phyloP scores from a whole-genome alignment of 2,888 invertebrate genomes.

The Pristionchus exspectatus region DNA sequence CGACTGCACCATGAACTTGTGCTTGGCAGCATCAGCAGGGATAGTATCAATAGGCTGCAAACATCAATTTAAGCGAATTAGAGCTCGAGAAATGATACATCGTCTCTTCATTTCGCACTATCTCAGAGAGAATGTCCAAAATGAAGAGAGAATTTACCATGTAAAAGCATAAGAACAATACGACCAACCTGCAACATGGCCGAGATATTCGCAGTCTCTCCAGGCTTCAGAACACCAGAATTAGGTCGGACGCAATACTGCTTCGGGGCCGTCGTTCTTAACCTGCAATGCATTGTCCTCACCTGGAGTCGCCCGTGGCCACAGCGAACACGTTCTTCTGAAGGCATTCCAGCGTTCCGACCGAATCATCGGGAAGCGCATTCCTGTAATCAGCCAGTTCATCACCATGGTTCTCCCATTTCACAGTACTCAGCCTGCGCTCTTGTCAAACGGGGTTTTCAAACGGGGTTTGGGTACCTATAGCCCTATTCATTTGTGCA shows the following conservation, averaged over 20 bases:
- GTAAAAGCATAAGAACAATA: not conserved
- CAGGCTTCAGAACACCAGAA: constrained; percentile 86
- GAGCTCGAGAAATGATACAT: too few species aligned
- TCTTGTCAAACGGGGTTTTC: too few species aligned
- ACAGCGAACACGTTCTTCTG: constrained; percentile 74
- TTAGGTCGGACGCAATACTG: constrained; percentile 99
- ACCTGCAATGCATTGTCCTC: constrained; percentile 81
- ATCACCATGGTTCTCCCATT: not conserved
- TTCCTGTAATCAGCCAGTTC: not conserved
- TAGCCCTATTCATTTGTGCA: too few species aligned
- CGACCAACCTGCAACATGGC: constrained; percentile 89
- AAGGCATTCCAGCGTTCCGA: constrained; percentile 69
- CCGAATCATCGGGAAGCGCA: constrained; percentile 67
- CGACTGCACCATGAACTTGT: constrained; percentile 99
- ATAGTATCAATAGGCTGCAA: constrained; percentile 66
- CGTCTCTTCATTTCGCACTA: too few species aligned
- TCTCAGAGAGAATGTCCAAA: too few species aligned
- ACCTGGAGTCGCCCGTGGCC: constrained; percentile 80
- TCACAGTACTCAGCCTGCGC: not conserved
- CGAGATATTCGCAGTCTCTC: constrained; percentile 79
- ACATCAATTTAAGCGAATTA: too few species aligned
- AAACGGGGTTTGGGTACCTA: too few species aligned
- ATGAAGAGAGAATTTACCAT: too few species aligned
- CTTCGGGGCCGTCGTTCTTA: constrained; percentile 99
- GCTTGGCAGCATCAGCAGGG: constrained; percentile 85